Percentiles rank a stretch among this genome's conserved stretches.
Conservation (phyloP, 2,113 vertebrate species). For the Sinocyclocheilus grahami region DNA sequence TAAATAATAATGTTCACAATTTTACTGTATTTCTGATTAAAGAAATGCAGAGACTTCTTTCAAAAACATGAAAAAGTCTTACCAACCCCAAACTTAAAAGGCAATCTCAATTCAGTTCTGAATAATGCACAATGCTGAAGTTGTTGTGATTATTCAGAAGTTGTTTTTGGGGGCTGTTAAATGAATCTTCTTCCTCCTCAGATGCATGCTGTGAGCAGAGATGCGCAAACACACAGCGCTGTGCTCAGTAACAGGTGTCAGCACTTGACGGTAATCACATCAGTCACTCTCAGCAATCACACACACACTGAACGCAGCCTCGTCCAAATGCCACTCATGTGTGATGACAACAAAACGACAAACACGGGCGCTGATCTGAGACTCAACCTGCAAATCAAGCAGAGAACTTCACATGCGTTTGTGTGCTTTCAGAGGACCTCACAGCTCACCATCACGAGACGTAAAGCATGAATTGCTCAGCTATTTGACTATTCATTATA, state of each 20-base stretch:
- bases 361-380: background rate
- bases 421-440: background rate
- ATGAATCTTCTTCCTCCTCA: background rate
- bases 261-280: conserved; percentile 47
- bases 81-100: background rate
- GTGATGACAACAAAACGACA: background rate
- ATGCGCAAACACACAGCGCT: background rate
- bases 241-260: conserved; percentile 39
- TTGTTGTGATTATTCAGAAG: background rate
- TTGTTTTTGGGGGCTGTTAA: background rate
- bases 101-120: too few species aligned
- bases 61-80: background rate
- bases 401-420: background rate
- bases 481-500: background rate
- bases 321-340: conserved; percentile 1
- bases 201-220: background rate
- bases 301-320: background rate
- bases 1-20: background rate
- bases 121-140: background rate
- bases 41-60: background rate
- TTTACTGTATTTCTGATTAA: background rate
- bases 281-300: conserved; percentile 31
- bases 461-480: background rate
- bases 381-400: background rate
- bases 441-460: background rate